Percentiles rank a stretch among this genome's conserved stretches.
Conservation (phyloP, 2,797 vertebrate genomes). For the Anguilla obscura region DNA sequence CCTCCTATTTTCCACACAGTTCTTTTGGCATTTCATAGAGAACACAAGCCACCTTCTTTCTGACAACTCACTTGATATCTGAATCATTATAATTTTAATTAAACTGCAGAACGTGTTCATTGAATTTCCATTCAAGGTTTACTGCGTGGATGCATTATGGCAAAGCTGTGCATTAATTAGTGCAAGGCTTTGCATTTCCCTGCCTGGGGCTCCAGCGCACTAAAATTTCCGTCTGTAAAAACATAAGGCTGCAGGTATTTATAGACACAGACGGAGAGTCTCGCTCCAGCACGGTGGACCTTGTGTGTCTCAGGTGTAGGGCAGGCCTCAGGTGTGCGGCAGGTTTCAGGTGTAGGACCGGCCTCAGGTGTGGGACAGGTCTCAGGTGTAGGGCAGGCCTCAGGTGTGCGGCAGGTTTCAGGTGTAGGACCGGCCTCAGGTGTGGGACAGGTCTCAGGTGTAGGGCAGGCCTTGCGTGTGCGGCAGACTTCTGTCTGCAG, state of each 20-base stretch:
- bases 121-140: not conserved
- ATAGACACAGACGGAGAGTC: too few species aligned
- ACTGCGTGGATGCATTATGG: not conserved
- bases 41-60: not conserved
- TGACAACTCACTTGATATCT: not conserved
- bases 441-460: too few species aligned
- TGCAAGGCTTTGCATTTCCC: not conserved
- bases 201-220: not conserved
- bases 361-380: not conserved
- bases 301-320: not conserved
- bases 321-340: not conserved
- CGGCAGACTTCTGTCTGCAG: too few species aligned
- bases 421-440: too few species aligned
- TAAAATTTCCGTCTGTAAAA: not conserved
- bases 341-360: not conserved
- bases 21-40: too few species aligned
- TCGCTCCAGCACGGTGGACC: not conserved
- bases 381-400: too few species aligned
- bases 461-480: too few species aligned
- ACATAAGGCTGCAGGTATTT: too few species aligned
- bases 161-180: not conserved
- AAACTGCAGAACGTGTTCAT: not conserved
- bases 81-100: not conserved
- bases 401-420: too few species aligned
- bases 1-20: not conserved